Evolutionary conservation across 1,140 invertebrate genomes (phyloP).

Genomic region (Drosophila melanogaster): DNA sequence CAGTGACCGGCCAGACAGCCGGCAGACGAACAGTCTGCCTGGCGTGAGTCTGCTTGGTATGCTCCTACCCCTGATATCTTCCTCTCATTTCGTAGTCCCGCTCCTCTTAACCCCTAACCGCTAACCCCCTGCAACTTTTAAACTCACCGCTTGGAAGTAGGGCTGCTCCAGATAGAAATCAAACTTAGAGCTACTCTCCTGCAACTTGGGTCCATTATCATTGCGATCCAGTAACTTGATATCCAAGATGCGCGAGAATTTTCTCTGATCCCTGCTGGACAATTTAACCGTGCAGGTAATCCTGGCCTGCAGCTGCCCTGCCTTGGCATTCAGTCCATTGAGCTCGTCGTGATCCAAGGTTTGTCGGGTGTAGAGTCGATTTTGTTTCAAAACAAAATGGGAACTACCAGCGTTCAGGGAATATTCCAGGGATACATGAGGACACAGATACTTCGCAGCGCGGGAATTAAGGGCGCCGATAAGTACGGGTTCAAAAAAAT

Average conservation of each 20-base stretch:
- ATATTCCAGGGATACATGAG: slow-evolving; percentile 56
- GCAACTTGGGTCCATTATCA: slow-evolving; percentile 77
- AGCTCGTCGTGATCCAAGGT: slow-evolving; percentile 77
- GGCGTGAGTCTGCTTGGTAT: slow-evolving; percentile 31
- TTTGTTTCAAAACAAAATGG: slow-evolving; percentile 65
- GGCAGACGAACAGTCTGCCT: slow-evolving; percentile 73
- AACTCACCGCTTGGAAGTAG: slow-evolving; percentile 78
- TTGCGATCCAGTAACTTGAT: slow-evolving; percentile 77
- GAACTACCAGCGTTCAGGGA: slow-evolving; percentile 51
- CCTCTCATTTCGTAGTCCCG: neutral
- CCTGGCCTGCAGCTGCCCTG: slow-evolving; percentile 49
- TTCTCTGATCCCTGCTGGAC: slow-evolving; percentile 24
- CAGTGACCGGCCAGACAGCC: slow-evolving; percentile 56
- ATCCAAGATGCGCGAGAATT: slow-evolving; percentile 62
- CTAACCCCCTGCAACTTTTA: neutral
- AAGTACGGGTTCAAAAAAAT: slow-evolving; percentile 55
- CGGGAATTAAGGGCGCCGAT: slow-evolving; percentile 67
- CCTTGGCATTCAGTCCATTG: slow-evolving; percentile 41
- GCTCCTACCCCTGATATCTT: neutral
- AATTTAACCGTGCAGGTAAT: slow-evolving; percentile 65
- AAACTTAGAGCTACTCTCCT: slow-evolving; percentile 62
- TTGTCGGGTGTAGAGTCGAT: slow-evolving; percentile 60
- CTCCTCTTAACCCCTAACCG: neutral
- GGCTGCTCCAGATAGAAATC: slow-evolving; percentile 76
- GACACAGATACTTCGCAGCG: slow-evolving; percentile 73